Base-by-base conservation (phyloP, 2,113 vertebrate species). In the Hylia prasina region DNA sequence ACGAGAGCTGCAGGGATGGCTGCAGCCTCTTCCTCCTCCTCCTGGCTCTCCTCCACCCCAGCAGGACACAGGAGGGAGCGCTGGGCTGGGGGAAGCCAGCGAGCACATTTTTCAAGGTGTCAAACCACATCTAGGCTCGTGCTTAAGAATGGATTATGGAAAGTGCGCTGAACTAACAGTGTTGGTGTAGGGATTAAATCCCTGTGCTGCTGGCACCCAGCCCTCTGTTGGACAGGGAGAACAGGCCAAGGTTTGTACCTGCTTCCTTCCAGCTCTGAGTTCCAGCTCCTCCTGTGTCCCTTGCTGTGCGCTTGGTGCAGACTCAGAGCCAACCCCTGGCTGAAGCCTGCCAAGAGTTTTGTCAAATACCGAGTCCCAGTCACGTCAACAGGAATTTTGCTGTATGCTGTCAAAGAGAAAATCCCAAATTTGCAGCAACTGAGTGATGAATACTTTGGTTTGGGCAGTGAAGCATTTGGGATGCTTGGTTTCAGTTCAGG, bases 51-150 rank as follows among this genome's bases (percentile, higher is more conserved):
- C 39, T 89, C 87, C 89, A 73, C 35, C 19, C 21, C 4, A 39
- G 54, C 71, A 76, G 91, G 89, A 80, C 0, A 6, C 1, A 4
- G 70, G 30, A 63, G 60, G 75, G 33, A 35, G n/a, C 0, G 2
- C 18, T 0, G 19, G 70, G 70, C 82, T 42, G 72, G 44, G 60
- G 69, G 84, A 82, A 81, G 63, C 51, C 7, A 87, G 72, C 7
- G 8, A 92, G 72, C 42, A 20, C 82, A 77, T 92, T 90, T 95
- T 31, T 81, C 69, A 92, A 92, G 89, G 81, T 84, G 91, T 94
- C 91, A 96, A 92, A 94, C 89, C 89, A 44, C 91, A 92, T 73
- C 72, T 13, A 78, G 30, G 2, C 54, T 68, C 51, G 31, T 35
- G 86, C 57, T 84, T 92, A 12, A 51, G 87, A 71, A 93, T 1